Conservation (phyloP, 1,140 invertebrate species). For the Parapsyche elsis region DNA sequence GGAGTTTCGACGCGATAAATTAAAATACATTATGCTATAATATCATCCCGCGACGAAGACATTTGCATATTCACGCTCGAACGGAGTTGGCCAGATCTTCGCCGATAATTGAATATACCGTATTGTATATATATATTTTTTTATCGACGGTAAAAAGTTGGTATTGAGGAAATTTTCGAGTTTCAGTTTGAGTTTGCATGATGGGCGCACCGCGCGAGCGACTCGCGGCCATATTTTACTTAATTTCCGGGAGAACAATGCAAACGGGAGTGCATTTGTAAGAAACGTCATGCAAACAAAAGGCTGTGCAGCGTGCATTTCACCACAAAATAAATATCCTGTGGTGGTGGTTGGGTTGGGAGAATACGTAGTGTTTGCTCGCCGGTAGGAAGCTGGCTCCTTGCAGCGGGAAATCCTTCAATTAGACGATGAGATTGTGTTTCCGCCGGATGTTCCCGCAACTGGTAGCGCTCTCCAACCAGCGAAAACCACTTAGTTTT, state of each 20-base stretch:
- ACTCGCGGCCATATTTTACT: slow-evolving; percentile 21
- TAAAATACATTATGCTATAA: slow-evolving; percentile 54
- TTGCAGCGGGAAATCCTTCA: slow-evolving; percentile 56
- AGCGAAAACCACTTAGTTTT: slow-evolving; percentile 54
- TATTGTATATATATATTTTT: not conserved
- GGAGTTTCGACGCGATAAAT: slow-evolving; percentile 44
- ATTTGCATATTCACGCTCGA: slow-evolving; percentile 54
- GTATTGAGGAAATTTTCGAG: not conserved
- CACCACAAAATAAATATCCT: slow-evolving; percentile 47
- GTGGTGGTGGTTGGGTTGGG: not conserved
- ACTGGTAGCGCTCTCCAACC: slow-evolving; percentile 42
- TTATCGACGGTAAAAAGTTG: not conserved
- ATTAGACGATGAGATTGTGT: slow-evolving; percentile 57
- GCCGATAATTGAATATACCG: not conserved
- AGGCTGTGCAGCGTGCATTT: slow-evolving; percentile 29
- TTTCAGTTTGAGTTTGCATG: not conserved
- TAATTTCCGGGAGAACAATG: not conserved
- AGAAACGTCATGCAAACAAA: slow-evolving; percentile 48
- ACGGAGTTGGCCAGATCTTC: not conserved
- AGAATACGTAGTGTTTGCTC: slow-evolving; percentile 48
- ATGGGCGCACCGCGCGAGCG: not conserved
- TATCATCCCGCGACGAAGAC: slow-evolving; percentile 50
- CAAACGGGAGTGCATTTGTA: not conserved
- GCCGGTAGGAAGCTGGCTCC: slow-evolving; percentile 46
- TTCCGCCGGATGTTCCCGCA: slow-evolving; percentile 55